Evolutionary conservation across 2,888 invertebrate genomes (phyloP).

Genomic region (Leptopilina syphax): DNA sequence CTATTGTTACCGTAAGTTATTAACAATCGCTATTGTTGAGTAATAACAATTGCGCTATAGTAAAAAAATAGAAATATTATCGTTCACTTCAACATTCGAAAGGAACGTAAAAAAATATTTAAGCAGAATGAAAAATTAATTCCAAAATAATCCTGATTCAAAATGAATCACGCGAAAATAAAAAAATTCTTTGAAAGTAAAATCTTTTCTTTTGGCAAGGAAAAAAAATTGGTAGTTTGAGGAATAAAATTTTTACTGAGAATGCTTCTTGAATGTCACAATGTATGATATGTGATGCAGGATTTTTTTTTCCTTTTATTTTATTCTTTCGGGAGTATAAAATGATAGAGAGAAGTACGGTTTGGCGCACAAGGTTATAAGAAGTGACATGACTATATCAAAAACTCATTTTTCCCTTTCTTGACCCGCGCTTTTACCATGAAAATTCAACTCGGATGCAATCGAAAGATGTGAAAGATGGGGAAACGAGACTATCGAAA

Average conservation of each 20-base stretch:
- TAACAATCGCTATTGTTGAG: no score
- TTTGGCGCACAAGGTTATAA: background rate
- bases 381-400: constrained; percentile 17
- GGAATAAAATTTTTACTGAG: background rate
- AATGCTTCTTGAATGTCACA: background rate
- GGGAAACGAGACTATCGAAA: constrained; percentile 11
- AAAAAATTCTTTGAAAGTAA: no score
- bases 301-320: background rate
- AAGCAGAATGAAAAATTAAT: no score
- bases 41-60: no score
- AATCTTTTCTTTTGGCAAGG: no score
- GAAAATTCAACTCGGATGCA: constrained; percentile 32
- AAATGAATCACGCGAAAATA: no score
- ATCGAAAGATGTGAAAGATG: constrained; percentile 25
- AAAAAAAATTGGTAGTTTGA: no score
- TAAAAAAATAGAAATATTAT: no score
- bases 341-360: background rate
- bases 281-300: background rate
- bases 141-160: no score
- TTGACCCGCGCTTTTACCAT: constrained; percentile 10
- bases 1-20: no score
- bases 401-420: constrained; percentile 17
- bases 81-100: no score
- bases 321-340: background rate
- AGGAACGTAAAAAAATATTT: no score